These are phyloP conservation scores for Anolis apletophallus DNA, from an alignment of 2,797 vertebrate species.

Conservation along the genomic window DNA sequence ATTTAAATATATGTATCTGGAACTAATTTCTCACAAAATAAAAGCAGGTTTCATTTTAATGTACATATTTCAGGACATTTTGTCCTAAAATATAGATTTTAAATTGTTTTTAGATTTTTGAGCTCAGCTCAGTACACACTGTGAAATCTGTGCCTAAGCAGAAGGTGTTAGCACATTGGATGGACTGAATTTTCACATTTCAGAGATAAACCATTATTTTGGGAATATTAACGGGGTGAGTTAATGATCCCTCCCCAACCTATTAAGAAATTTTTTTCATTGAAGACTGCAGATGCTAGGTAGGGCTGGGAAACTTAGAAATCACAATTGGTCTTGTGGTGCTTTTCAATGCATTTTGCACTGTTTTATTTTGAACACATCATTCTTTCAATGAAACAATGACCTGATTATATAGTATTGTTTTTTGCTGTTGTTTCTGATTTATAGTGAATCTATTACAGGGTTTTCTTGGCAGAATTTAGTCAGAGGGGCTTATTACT, in stretches of 20 bases:
- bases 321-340: not conserved
- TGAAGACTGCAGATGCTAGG: not conserved
- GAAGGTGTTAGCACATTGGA: not conserved
- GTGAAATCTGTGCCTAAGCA: not conserved
- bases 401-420: not conserved
- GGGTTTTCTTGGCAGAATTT: too few species aligned
- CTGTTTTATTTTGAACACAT: not conserved
- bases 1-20: not conserved
- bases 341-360: not conserved
- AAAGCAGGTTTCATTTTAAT: not conserved
- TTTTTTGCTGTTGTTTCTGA: not conserved
- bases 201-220: not conserved
- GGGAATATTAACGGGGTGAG: not conserved
- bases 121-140: not conserved
- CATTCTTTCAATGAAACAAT: not conserved
- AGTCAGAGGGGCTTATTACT: too few species aligned
- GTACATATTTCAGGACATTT: not conserved
- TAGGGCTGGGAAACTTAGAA: not conserved
- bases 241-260: not conserved
- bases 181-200: not conserved
- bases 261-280: not conserved
- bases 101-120: not conserved
- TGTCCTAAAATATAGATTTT: not conserved
- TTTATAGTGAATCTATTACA: too few species aligned
- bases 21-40: not conserved